Conservation (phyloP, 2,888 invertebrate species). For the Limnephilus marmoratus region DNA sequence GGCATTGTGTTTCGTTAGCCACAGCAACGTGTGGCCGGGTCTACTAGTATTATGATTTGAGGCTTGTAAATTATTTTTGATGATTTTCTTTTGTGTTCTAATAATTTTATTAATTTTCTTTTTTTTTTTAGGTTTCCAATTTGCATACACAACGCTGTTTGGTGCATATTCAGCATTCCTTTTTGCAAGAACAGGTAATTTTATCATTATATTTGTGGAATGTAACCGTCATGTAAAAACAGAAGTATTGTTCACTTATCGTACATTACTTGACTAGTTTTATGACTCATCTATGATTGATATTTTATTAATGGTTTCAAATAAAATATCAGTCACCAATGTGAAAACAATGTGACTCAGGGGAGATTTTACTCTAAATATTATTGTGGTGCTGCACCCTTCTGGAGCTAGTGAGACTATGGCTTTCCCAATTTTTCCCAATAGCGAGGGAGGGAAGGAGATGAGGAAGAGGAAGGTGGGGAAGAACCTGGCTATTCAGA, state of each 20-base stretch:
- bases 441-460: no score
- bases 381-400: neutral
- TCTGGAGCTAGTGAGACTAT: no score
- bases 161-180: constrained; percentile 96
- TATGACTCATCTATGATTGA: neutral
- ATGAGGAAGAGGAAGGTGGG: no score
- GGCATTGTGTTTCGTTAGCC: no score
- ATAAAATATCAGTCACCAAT: neutral
- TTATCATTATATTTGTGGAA: constrained; percentile 45
- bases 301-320: neutral
- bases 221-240: no score
- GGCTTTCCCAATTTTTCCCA: no score
- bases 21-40: no score
- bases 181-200: constrained; percentile 88
- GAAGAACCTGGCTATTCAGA: no score
- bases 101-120: neutral
- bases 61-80: neutral
- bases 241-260: neutral
- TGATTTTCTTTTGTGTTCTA: neutral
- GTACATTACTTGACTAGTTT: constrained; percentile 10
- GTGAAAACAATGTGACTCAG: neutral
- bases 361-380: neutral
- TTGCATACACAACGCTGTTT: constrained; percentile 93
- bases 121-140: constrained; percentile 86
- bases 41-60: no score